Evolutionary conservation across 2,113 vertebrate genomes (phyloP), one percentile per base, ranked within the genome.

Genomic region (Entomyzon cyanotis): DNA sequence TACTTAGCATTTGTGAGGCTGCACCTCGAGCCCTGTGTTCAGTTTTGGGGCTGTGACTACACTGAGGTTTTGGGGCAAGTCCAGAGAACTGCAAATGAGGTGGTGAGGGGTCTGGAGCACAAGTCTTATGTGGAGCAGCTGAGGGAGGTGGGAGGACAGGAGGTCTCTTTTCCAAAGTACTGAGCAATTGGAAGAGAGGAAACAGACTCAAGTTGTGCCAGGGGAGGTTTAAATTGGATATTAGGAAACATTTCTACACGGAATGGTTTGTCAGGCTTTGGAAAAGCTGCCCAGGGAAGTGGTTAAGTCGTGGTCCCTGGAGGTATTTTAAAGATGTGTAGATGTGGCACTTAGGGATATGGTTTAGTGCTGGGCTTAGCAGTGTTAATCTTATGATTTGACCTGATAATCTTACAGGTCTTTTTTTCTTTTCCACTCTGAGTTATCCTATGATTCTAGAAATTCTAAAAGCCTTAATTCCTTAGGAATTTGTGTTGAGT

Each of bases 291-390:
- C 13, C 46, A 47, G 20, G 39, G n/a, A 68, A 18, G 7, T 18
- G 16, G 13, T 18, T 60, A 52, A 82, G 24, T 21, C n/a, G n/a
- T 0, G 0, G 31, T 31, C 21, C 6, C 22, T 41, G 24, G 17
- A 55, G 14, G 3, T 19, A 53, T 47, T 68, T 68, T 55, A 47
- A 60, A 62, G 20, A 53, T 15, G 5, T 22, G 4, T 19, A 47
- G 39, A 53, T 53, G 21, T 31, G n/a, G 47, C 55, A 41, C 11
- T 62, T 25, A 25, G 4, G 17, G 24, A 25, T 33, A n/a, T 46
- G n/a, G 24, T 22, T 74, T 39, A 60, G n/a, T 53, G 60, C 25
- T 65, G 22, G 17, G 3, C 6, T 42, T 65, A 31, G 35, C 14
- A 50, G 12, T 59, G 31, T 37, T 50, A 58, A 31, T 42, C 73